These are phyloP conservation scores for Periophthalmus modestus DNA, from an alignment of 2,113 vertebrate species.

Conservation along the genomic window DNA sequence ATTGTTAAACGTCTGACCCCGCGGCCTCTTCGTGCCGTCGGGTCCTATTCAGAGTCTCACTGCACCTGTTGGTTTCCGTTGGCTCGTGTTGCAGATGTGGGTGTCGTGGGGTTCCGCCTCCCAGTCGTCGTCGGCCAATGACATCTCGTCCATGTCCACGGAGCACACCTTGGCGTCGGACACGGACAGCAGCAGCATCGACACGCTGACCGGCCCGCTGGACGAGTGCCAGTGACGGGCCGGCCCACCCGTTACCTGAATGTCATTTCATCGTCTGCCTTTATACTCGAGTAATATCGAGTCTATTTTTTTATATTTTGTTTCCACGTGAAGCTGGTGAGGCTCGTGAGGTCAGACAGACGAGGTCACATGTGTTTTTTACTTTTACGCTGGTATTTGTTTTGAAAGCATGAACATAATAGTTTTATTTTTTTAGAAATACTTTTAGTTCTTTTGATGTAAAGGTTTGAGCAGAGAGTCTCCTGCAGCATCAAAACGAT, in stretches of 20 bases:
- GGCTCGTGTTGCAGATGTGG: slow-evolving; percentile 81
- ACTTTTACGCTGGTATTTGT: slow-evolving; percentile 12
- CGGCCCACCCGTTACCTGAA: slow-evolving; percentile 10
- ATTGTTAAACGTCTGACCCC: no score
- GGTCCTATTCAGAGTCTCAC: slow-evolving; percentile 3
- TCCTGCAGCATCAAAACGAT: slow-evolving; percentile 48
- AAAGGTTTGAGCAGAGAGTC: slow-evolving; percentile 33
- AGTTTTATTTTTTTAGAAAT: slow-evolving; percentile 59
- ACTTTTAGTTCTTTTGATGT: slow-evolving; percentile 32
- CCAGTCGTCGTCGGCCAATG: slow-evolving; percentile 95
- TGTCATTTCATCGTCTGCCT: slow-evolving; percentile 5
- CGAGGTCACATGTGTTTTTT: slow-evolving; percentile 17
- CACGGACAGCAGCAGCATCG: slow-evolving; percentile 98
- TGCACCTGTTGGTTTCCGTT: slow-evolving; percentile 1
- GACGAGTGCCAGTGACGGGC: slow-evolving; percentile 87
- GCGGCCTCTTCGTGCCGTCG: no score
- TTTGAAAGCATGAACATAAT: slow-evolving; percentile 44
- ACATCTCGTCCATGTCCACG: slow-evolving; percentile 98
- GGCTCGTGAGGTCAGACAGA: slow-evolving; percentile 25
- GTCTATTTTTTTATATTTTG: slow-evolving; percentile 57
- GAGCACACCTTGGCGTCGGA: slow-evolving; percentile 98
- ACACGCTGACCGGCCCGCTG: slow-evolving; percentile 88
- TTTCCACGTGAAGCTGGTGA: slow-evolving; percentile 24
- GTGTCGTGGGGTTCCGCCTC: slow-evolving; percentile 89
- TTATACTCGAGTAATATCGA: slow-evolving; percentile 31